Evolutionary conservation across 2,113 vertebrate species (phyloP).

Genomic region (Kryptolebias marmoratus): DNA sequence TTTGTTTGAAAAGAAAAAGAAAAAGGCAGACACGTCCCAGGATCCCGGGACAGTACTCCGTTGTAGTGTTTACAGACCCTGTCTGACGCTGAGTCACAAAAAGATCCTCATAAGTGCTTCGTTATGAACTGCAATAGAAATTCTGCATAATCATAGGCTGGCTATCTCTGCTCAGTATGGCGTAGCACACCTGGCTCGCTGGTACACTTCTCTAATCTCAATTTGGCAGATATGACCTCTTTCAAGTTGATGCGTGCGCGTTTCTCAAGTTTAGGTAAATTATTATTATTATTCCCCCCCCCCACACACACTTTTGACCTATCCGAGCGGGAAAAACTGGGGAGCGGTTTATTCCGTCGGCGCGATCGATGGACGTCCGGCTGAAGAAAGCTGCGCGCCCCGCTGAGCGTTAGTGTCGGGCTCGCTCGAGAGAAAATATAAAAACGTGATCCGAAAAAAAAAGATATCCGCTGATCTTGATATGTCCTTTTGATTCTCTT

Average conservation of each 20-base stretch:
- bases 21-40: slow-evolving; percentile 71
- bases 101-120: slow-evolving; percentile 73
- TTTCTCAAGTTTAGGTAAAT: slow-evolving; percentile 69
- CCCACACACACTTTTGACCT: slow-evolving; percentile 56
- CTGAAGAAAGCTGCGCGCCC: slow-evolving; percentile 62
- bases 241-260: slow-evolving; percentile 60
- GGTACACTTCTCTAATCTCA: slow-evolving; percentile 79
- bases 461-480: slow-evolving; percentile 73
- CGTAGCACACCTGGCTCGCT: slow-evolving; percentile 68
- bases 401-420: slow-evolving; percentile 55
- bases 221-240: slow-evolving; percentile 81
- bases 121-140: slow-evolving; percentile 72
- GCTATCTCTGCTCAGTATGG: slow-evolving; percentile 71
- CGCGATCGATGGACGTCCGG: slow-evolving; percentile 43
- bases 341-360: slow-evolving; percentile 54
- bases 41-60: slow-evolving; percentile 53
- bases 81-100: slow-evolving; percentile 60
- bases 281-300: background rate
- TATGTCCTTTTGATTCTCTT: slow-evolving; percentile 76
- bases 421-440: slow-evolving; percentile 39
- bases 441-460: slow-evolving; percentile 37
- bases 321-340: slow-evolving; percentile 51
- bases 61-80: slow-evolving; percentile 75
- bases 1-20: background rate
- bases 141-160: slow-evolving; percentile 77